Conservation (phyloP, 2,113 vertebrate species). For the Psammodynastes pulverulentus region DNA sequence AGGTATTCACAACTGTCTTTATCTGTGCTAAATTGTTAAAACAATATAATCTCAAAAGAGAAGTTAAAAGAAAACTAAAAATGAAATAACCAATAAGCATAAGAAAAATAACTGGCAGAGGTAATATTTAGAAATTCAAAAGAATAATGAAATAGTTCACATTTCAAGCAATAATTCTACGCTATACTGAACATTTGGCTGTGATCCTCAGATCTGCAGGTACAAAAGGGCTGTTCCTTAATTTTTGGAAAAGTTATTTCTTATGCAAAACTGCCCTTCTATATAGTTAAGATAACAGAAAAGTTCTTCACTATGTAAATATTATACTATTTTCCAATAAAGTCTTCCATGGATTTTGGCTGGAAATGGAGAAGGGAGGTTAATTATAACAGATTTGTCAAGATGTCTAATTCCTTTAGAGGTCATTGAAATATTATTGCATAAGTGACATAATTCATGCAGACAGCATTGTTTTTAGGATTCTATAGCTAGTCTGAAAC, state of each 20-base stretch:
- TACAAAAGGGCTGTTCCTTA: background rate
- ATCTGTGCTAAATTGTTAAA: background rate
- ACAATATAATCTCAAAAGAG: background rate
- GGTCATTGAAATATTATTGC: background rate
- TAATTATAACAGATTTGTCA: background rate
- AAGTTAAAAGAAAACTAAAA: background rate
- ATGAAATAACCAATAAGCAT: background rate
- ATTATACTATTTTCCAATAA: background rate
- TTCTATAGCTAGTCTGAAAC: background rate
- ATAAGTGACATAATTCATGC: background rate
- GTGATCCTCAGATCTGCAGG: background rate
- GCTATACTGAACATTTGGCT: background rate
- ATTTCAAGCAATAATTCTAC: background rate
- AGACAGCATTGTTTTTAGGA: background rate
- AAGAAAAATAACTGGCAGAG: background rate
- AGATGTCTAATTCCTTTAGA: background rate
- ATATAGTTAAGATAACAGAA: background rate
- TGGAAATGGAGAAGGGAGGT: background rate
- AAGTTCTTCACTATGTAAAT: background rate
- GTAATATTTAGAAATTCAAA: background rate
- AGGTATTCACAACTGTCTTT: background rate
- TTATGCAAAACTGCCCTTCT: background rate
- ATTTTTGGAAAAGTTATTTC: background rate
- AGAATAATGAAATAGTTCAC: background rate
- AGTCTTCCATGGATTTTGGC: background rate